Conservation (phyloP, 2,113 vertebrate species). For the Cricetomys ansorgei region DNA sequence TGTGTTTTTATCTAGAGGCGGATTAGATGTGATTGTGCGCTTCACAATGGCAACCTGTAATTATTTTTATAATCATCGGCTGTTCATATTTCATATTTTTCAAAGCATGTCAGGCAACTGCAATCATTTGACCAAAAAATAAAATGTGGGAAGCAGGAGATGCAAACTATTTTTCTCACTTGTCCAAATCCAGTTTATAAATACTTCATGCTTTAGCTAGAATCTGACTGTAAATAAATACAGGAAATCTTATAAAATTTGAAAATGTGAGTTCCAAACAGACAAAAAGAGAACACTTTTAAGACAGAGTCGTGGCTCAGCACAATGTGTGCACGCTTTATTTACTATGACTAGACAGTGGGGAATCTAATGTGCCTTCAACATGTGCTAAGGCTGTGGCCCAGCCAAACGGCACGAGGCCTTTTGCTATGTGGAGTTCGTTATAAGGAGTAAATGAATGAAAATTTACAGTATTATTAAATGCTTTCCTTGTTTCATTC, state of each 20-base stretch:
- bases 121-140: slow-evolving; percentile 43
- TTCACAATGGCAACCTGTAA: slow-evolving; percentile 49
- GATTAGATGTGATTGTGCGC: background rate
- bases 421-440: background rate
- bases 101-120: background rate
- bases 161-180: slow-evolving; percentile 6
- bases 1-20: background rate
- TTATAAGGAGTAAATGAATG: background rate
- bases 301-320: background rate
- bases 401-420: background rate
- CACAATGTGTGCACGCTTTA: background rate
- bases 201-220: slow-evolving; percentile 50
- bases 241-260: background rate
- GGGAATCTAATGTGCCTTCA: background rate
- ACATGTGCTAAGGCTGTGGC: background rate
- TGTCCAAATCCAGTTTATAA: slow-evolving; percentile 51
- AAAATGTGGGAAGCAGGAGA: background rate
- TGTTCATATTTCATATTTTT: slow-evolving; percentile 47
- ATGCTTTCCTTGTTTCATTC: background rate
- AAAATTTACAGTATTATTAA: background rate
- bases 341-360: background rate
- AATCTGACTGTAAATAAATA: slow-evolving; percentile 48
- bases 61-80: slow-evolving; percentile 53
- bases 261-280: slow-evolving; percentile 42
- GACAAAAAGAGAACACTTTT: background rate